These are phyloP conservation scores for Apolygus lucorum DNA, from an alignment of 1,140 invertebrate genomes.

Conservation along the genomic window DNA sequence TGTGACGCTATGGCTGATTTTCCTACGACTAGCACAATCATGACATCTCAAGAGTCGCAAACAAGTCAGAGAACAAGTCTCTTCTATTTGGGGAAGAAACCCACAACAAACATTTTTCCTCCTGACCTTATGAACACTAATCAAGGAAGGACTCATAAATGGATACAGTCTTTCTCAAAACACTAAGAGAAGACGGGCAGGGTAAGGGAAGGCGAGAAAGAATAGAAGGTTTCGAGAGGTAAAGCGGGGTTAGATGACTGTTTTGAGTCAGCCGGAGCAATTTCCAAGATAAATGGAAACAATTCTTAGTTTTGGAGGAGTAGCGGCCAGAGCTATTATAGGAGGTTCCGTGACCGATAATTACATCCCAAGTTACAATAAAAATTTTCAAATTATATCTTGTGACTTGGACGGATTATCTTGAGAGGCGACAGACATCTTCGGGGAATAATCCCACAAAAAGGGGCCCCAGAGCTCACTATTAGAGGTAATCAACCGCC, in stretches of 20 bases:
- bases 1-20: no score
- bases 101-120: no score
- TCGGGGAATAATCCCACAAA: background rate
- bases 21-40: no score
- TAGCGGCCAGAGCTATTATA: background rate
- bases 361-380: background rate
- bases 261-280: background rate
- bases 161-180: no score
- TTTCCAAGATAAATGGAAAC: background rate
- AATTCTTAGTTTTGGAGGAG: background rate
- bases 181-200: background rate
- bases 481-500: background rate
- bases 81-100: no score
- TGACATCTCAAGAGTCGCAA: no score
- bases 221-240: background rate
- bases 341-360: background rate
- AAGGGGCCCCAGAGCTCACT: background rate
- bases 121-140: no score
- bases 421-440: background rate
- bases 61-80: no score
- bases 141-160: no score
- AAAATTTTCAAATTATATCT: conserved; percentile 3
- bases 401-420: background rate
- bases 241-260: background rate
- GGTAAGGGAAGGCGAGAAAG: background rate